Conservation (phyloP, 1,140 invertebrate species). For the Spodoptera litura region DNA sequence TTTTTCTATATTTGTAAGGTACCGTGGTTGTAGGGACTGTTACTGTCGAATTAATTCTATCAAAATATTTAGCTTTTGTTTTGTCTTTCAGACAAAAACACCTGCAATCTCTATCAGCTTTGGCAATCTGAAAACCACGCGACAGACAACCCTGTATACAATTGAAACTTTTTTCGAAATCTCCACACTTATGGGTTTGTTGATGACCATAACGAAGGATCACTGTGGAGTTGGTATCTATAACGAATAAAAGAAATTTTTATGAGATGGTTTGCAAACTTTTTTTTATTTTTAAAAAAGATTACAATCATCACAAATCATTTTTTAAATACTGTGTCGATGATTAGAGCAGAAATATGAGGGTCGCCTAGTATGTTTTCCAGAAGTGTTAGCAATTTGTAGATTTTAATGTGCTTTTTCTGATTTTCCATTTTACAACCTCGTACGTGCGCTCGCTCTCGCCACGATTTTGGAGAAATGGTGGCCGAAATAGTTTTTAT, state of each 20-base stretch:
- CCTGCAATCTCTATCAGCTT: constrained; percentile 70
- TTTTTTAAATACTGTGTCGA: no score
- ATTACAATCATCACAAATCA: no score
- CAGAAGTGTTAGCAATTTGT: no score
- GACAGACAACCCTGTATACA: constrained; percentile 75
- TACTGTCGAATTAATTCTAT: constrained; percentile 27
- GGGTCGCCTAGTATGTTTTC: no score
- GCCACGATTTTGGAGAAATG: no score
- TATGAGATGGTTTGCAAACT: no score
- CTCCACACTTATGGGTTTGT: constrained; percentile 60
- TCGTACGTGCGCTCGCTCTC: no score
- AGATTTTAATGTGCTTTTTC: no score
- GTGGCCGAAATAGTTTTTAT: no score
- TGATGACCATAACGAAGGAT: constrained; percentile 75
- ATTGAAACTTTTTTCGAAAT: constrained; percentile 69
- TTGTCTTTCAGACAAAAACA: constrained; percentile 70
- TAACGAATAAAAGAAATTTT: neutral
- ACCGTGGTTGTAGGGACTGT: constrained; percentile 67
- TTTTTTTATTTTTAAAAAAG: no score
- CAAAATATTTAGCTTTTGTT: constrained; percentile 63
- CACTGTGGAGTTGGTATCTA: neutral
- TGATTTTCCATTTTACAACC: no score
- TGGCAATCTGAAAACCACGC: constrained; percentile 66
- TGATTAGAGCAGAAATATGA: no score
- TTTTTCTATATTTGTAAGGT: constrained; percentile 10